phyloP scores from a whole-genome alignment of 2,113 vertebrate genomes.

The Madoqua kirkii region DNA sequence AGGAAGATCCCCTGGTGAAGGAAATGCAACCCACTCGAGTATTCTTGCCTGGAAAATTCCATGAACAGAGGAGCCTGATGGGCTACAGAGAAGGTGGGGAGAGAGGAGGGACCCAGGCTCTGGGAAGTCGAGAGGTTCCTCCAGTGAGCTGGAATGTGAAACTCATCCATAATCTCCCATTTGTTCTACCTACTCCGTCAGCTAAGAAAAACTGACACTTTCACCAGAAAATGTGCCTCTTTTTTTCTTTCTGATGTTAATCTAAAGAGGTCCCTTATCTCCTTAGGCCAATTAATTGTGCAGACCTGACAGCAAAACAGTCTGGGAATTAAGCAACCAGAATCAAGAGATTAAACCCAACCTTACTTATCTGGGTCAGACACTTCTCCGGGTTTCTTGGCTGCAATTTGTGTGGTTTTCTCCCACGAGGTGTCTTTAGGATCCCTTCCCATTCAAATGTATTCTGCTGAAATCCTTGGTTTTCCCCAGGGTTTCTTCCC shows the following conservation, averaged over 20 bases:
- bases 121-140: fast-evolving
- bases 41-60: background rate
- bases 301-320: background rate
- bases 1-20: background rate
- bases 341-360: constrained; percentile 3
- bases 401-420: background rate
- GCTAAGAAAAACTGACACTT: background rate
- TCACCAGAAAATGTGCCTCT: background rate
- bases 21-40: background rate
- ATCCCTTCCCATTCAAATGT: background rate
- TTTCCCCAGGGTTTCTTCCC: background rate
- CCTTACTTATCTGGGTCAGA: background rate
- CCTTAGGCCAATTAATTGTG: background rate
- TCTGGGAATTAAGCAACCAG: background rate
- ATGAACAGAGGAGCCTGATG: background rate
- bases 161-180: background rate
- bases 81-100: background rate
- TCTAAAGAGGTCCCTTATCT: background rate
- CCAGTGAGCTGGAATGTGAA: background rate
- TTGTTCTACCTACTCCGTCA: background rate
- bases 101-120: background rate
- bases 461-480: background rate
- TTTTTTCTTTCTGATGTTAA: background rate
- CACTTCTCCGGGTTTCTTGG: background rate
- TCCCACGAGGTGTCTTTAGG: background rate